Evolutionary conservation across 2,888 invertebrate species (phyloP).

Genomic region (Dynastes maya): DNA sequence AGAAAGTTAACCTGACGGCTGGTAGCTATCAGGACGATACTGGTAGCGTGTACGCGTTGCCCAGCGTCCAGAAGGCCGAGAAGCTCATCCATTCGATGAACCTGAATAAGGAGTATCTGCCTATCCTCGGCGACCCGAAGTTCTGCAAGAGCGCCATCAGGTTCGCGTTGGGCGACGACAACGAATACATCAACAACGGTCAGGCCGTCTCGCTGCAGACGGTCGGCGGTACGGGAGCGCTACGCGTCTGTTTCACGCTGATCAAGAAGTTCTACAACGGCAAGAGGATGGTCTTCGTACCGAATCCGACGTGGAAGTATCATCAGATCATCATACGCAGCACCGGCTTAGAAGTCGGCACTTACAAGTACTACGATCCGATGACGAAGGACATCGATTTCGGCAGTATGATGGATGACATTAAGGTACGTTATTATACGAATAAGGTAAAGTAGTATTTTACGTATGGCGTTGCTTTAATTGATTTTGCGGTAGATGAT

Average conservation of each 20-base stretch:
- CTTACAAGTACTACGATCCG: constrained; percentile 95
- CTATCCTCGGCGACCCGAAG: constrained; percentile 89
- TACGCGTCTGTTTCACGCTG: constrained; percentile 94
- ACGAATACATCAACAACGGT: constrained; percentile 74
- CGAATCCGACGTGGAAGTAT: constrained; percentile 98
- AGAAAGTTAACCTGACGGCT: constrained; percentile 96
- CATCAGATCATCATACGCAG: constrained; percentile 95
- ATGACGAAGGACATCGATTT: constrained; percentile 95
- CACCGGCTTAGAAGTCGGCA: constrained; percentile 86
- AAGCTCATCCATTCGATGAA: constrained; percentile 77
- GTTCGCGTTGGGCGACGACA: constrained; percentile 90
- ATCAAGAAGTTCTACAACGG: constrained; percentile 84
- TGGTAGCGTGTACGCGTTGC: constrained; percentile 95
- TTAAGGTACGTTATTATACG: constrained; percentile 77
- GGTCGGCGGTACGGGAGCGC: constrained; percentile 97
- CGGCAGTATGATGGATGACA: constrained; percentile 90
- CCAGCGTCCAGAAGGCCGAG: constrained; percentile 91
- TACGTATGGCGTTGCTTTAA: no score
- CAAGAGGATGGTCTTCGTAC: constrained; percentile 88
- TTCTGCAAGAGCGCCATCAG: constrained; percentile 89
- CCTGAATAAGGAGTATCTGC: constrained; percentile 95
- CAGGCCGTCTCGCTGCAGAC: constrained; percentile 81
- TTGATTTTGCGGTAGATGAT: no score
- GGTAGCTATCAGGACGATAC: constrained; percentile 98
- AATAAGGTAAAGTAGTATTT: no score